These are phyloP conservation scores for Cladorhizidae sp. DNA, from an alignment of 37 sponge, comb jelly and placozoan species.

Conservation along the genomic window DNA sequence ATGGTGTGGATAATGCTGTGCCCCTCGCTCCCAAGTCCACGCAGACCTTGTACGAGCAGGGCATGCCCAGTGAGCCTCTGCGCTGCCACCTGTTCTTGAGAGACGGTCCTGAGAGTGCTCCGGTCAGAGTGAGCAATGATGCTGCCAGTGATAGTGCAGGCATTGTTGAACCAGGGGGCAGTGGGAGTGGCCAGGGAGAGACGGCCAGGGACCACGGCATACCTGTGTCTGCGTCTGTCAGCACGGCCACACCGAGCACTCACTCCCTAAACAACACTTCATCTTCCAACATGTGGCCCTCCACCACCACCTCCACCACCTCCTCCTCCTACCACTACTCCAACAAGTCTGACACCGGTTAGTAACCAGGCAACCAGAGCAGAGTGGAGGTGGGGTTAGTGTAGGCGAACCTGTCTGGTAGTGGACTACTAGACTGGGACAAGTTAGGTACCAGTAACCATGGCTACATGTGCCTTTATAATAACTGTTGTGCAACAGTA, in stretches of 20 bases:
- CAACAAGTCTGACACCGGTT: slow-evolving; percentile 53
- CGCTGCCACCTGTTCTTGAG: slow-evolving; percentile 31
- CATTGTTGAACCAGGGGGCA: background rate
- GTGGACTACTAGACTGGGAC: too few relatives aligned
- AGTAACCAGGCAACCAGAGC: background rate
- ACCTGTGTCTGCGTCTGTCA: background rate
- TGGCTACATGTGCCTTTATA: too few relatives aligned
- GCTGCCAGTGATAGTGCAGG: background rate
- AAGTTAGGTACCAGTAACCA: too few relatives aligned
- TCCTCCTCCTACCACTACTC: slow-evolving; percentile 23
- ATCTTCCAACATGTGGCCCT: background rate
- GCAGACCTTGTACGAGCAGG: slow-evolving; percentile 73
- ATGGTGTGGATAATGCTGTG: slow-evolving; percentile 1
- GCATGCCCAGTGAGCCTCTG: slow-evolving; percentile 54
- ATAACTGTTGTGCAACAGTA: too few relatives aligned
- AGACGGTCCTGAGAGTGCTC: slow-evolving; percentile 34
- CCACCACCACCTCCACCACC: background rate
- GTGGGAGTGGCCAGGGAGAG: background rate
- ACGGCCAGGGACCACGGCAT: background rate
- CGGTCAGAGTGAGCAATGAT: background rate
- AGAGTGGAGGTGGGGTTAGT: too few relatives aligned
- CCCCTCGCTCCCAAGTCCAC: slow-evolving; percentile 56
- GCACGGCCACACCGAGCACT: background rate
- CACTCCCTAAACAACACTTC: background rate
- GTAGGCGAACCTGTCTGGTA: too few relatives aligned